Conservation (phyloP, 2,113 vertebrate species). For the Verasper variegatus region DNA sequence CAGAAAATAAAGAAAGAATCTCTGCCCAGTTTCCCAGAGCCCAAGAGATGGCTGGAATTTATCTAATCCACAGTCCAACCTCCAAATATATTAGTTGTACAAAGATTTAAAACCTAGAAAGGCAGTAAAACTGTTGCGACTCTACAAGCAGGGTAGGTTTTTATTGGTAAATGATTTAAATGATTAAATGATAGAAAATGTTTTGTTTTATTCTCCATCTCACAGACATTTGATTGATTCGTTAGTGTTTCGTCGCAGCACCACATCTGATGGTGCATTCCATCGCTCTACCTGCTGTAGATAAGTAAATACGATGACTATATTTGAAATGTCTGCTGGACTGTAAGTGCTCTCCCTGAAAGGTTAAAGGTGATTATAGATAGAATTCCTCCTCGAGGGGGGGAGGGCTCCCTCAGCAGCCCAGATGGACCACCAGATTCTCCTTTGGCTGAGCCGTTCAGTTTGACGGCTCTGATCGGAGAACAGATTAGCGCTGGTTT, state of each 20-base stretch:
- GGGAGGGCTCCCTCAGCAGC: conserved; percentile 9
- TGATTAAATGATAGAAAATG: background rate
- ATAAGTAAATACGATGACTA: background rate
- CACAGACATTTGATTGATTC: background rate
- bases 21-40: no score
- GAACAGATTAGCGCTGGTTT: conserved; percentile 76
- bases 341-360: background rate
- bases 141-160: background rate
- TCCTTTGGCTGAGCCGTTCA: conserved; percentile 60
- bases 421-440: conserved; percentile 71
- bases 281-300: background rate
- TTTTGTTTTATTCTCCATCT: background rate
- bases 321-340: conserved; percentile 14
- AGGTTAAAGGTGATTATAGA: conserved; percentile 38
- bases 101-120: background rate
- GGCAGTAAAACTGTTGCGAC: background rate
- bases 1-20: no score
- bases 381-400: background rate
- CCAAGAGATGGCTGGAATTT: no score
- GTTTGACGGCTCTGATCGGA: conserved; percentile 70
- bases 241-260: fast-evolving
- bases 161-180: background rate
- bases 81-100: no score
- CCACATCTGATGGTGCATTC: background rate
- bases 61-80: background rate